Conservation (phyloP, 2,797 vertebrate species). For the Crocodylus rhombifer region DNA sequence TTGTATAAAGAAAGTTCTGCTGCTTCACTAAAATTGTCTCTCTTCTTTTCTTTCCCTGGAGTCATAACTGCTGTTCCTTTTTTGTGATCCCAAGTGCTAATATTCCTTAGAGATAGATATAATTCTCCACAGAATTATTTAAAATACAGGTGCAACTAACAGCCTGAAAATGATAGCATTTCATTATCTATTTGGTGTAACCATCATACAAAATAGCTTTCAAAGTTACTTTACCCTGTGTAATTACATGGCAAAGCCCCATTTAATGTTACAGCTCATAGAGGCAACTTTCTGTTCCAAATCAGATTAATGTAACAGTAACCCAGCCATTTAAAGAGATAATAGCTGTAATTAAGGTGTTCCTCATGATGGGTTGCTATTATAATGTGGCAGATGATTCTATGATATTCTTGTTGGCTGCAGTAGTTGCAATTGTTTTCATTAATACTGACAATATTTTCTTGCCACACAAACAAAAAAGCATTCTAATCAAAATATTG, state of each 20-base stretch:
- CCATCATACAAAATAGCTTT: conserved; percentile 40
- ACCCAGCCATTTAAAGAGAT: conserved; percentile 61
- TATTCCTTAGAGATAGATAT: conserved; percentile 3
- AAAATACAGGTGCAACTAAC: conserved; percentile 62
- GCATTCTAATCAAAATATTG: conserved; percentile 48
- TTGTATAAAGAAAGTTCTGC: neutral
- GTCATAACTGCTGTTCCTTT: neutral
- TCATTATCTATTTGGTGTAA: conserved; percentile 51
- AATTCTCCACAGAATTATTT: conserved; percentile 24
- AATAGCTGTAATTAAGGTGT: conserved; percentile 69
- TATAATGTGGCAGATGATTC: conserved; percentile 33
- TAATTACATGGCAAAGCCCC: conserved; percentile 67
- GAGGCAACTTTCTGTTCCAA: conserved; percentile 63
- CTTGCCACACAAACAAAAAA: conserved; percentile 44
- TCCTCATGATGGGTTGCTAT: conserved; percentile 31
- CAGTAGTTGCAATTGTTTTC: conserved; percentile 64
- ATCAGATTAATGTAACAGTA: conserved; percentile 54
- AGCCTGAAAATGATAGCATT: conserved; percentile 61
- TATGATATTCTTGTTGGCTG: conserved; percentile 21
- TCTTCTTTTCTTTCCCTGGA: neutral
- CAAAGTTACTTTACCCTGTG: conserved; percentile 45
- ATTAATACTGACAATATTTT: conserved; percentile 57
- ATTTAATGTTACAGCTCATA: conserved; percentile 56
- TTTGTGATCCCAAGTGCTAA: neutral
- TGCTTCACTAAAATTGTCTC: neutral